Base-by-base conservation (phyloP, 2,888 invertebrate genomes). In the Ommatoiulus sabulosus region DNA sequence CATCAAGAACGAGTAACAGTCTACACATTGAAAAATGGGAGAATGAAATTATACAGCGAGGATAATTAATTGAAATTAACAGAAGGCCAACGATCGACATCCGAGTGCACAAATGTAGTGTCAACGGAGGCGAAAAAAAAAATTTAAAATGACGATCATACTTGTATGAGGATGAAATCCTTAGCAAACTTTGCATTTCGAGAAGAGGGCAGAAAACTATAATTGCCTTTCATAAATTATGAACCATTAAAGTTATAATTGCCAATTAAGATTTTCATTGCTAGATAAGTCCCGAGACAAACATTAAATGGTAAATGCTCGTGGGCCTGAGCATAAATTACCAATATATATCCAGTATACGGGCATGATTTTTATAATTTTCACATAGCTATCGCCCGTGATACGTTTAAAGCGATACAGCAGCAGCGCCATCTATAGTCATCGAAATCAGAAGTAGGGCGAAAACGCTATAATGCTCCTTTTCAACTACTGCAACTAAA, bases 171-270 rank as follows among this genome's bases (percentile, higher is more conserved):
- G 72, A 7, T 72, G 72, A n/a, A 72, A 72, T 72, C 24, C 12
- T 63, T 63, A 63, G 20, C 63, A 63, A 72, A 24, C 24, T 24
- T 10, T 7, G 10, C 24, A 72, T 72, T 72, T 72, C 10, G 24
- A 12, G 72, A 24, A 24, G 72, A 72, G 72, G 72, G 72, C 72
- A 72, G 72, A 24, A 72, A 72, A 72, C 72, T 72, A 24, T 72
- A 72, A 72, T 72, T 72, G 72, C 24, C 72, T 72, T 72, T 72
- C 72, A 72, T 24, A 72, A 72, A 72, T 72, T 72, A 72, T 72
- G 72, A 24, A 24, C 72, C 72, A 72, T 72, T 72, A 72, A 72
- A n/a, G 72, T 72, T 72, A 24, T 72, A 72, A 72, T 72, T 72
- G 72, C 72, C 72, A 72, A 72, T 72, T 72, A 72, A 72, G 72